Evolutionary conservation across 2,113 vertebrate genomes (phyloP).

Genomic region (Lethenteron camtschaticum): DNA sequence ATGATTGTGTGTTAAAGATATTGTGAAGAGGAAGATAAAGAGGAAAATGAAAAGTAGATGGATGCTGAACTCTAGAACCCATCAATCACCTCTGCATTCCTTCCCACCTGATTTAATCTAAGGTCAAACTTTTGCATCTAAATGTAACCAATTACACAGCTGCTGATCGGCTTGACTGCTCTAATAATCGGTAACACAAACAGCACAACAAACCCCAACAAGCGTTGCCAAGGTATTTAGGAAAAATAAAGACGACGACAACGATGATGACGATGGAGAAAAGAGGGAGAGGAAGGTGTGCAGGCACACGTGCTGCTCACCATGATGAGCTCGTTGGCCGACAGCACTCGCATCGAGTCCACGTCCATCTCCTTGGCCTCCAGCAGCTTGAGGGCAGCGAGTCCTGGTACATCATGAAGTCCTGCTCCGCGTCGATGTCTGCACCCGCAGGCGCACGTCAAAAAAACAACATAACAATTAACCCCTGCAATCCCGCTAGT

Average conservation of each 20-base stretch:
- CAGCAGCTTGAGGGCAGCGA: slow-evolving; percentile 68
- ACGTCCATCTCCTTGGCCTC: slow-evolving; percentile 51
- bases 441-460: background rate
- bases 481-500: background rate
- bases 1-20: background rate
- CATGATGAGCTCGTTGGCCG: slow-evolving; percentile 46
- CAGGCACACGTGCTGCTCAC: slow-evolving; percentile 19
- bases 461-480: background rate
- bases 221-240: background rate
- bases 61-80: background rate
- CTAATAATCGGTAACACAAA: background rate
- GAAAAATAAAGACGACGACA: background rate
- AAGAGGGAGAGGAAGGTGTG: background rate
- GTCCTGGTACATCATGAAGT: slow-evolving; percentile 80
- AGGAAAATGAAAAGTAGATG: background rate
- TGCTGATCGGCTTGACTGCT: background rate
- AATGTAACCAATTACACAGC: background rate
- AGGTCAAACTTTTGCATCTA: background rate
- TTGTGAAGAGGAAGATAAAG: no score
- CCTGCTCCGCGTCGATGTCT: slow-evolving; percentile 72
- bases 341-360: slow-evolving; percentile 60
- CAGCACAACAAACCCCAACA: background rate
- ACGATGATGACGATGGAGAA: background rate
- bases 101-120: no score
- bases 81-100: background rate